phyloP scores from a whole-genome alignment of 2,113 vertebrate genomes.

The Elaphurus davidianus region DNA sequence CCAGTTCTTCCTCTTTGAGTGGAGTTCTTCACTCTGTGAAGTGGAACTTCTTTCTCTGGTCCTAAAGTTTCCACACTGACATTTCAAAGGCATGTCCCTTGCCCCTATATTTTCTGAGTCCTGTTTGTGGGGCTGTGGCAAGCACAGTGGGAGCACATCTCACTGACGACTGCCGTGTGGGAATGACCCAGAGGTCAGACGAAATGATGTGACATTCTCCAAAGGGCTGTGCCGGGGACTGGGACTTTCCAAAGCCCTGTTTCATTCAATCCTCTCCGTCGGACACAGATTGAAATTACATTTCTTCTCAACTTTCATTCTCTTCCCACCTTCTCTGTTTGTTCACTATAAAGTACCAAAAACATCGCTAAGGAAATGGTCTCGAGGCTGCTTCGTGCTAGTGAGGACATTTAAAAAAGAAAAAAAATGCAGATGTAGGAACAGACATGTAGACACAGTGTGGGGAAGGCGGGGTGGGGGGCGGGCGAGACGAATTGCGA shows the following conservation, averaged over 20 bases:
- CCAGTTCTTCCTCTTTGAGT: slow-evolving; percentile 53
- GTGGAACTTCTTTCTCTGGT: slow-evolving; percentile 53
- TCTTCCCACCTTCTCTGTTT: background rate
- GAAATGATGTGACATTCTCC: background rate
- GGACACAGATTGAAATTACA: background rate
- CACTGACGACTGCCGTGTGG: background rate
- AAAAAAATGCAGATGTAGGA: background rate
- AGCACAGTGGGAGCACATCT: slow-evolving; percentile 33
- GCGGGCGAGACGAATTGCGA: too few species aligned
- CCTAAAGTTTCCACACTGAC: slow-evolving; percentile 44
- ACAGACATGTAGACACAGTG: background rate
- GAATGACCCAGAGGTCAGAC: slow-evolving; percentile 10
- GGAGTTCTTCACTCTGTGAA: slow-evolving; percentile 63
- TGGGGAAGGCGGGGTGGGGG: background rate
- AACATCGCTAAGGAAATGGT: background rate
- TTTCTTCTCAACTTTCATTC: background rate
- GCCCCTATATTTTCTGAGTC: slow-evolving; percentile 50
- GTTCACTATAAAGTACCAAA: background rate
- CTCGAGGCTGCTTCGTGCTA: background rate
- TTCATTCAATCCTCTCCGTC: background rate
- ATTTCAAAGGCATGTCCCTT: slow-evolving; percentile 60
- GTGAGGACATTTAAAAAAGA: background rate
- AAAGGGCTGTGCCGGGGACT: background rate
- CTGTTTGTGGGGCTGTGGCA: slow-evolving; percentile 53
- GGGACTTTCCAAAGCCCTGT: background rate